Base-by-base conservation (phyloP, 2,797 vertebrate species). In the Orientallactaga sibirica region DNA sequence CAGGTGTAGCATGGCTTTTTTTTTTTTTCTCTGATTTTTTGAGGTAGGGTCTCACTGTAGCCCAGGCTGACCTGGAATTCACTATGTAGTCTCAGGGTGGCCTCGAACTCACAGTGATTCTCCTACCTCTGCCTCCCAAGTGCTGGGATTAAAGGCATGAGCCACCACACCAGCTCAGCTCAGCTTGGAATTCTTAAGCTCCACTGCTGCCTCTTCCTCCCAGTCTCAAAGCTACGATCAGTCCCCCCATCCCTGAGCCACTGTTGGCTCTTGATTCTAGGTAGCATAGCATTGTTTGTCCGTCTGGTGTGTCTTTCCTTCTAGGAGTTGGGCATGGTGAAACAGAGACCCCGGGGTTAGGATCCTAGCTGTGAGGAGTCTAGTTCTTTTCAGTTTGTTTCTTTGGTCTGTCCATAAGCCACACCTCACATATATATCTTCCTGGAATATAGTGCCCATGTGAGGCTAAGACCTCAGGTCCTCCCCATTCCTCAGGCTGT, bases 211-310 rank as follows among this genome's bases (percentile, higher is more conserved):
- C 12, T 25, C 48, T 61, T 70, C 15, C 12, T 25, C 19, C 25
- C 11, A 12, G 25, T 52, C 62, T 29, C 37, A 3, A 7, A 9
- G 58, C 75, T 10, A 0, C 3, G 67, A 67, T 52, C 64, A 2
- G 0, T 29, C 27, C 15, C 14, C 67, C 1, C 0, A 3, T n/a
- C 22, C 52, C 74, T 3, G 3, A 70, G 67, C 82, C 10, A 0
- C 24, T 71, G 64, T 20, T 41, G 8, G 8, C 11, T 71, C 20
- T 24, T 11, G 37, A 25, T 27, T 15, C 6, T 0, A 66, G 27
- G 52, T n/a, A 3, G 37, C 77, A 0, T 0, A 0, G n/a, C 2
- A 16, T 7, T 20, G 0, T 27, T 20, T 37, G 43, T 68, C 43
- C 25, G 43, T 68, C 43, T 25, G 41, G 48, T 9, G 29, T 10